Conservation (phyloP, 1,140 invertebrate genomes). For the Hetaerina americana region DNA sequence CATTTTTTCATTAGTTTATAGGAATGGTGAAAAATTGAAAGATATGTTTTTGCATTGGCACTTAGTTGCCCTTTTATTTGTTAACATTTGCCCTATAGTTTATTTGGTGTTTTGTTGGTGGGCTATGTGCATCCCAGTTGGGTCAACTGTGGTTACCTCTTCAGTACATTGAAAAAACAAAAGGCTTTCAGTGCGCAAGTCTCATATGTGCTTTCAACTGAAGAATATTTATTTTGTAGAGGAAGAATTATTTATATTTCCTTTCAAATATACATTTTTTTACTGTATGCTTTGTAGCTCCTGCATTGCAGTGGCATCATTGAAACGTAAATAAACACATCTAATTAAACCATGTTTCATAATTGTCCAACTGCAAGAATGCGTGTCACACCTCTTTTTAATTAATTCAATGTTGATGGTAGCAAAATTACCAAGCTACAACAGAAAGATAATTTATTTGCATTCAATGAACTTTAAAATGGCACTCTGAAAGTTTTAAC, state of each 20-base stretch:
- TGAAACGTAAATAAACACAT: not conserved
- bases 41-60: not conserved
- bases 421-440: too few relatives aligned
- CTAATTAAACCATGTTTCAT: not conserved
- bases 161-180: too few relatives aligned
- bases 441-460: too few relatives aligned
- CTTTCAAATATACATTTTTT: not conserved
- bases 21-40: not conserved
- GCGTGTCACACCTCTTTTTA: not conserved
- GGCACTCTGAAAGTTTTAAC: too few relatives aligned
- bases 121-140: not conserved
- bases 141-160: not conserved
- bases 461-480: too few relatives aligned
- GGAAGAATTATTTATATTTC: not conserved
- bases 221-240: not conserved
- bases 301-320: not conserved
- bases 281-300: not conserved
- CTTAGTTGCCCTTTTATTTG: not conserved
- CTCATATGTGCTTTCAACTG: not conserved
- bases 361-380: not conserved
- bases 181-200: not conserved
- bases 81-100: not conserved
- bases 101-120: not conserved
- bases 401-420: not conserved
- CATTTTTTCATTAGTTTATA: not conserved